A percentile compares a stretch with the other conserved stretches of the same genome.
Evolutionary conservation across 92 coral and sea anemone species (phyloP).

Genomic region (Meandrina meandrites): DNA sequence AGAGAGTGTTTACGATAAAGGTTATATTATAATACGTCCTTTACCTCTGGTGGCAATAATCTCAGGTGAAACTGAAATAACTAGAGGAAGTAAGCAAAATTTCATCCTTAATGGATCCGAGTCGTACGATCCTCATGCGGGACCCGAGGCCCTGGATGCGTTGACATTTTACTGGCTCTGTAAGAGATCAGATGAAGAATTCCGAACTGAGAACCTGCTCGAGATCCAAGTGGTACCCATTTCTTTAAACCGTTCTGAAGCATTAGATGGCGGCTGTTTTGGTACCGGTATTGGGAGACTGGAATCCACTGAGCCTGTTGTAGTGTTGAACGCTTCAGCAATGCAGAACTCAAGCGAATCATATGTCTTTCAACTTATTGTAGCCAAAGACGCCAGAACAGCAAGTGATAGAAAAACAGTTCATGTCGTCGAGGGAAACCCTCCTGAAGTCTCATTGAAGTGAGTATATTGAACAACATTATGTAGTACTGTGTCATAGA

Average conservation of each 20-base stretch:
- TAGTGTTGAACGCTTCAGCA: conserved; percentile 30
- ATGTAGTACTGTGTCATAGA: too few relatives aligned
- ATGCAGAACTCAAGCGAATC: conserved; percentile 17
- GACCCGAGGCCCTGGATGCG: conserved; percentile 17
- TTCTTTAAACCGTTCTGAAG: not conserved
- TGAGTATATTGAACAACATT: conserved; percentile 5
- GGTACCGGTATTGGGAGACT: conserved; percentile 53
- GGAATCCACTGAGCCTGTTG: conserved; percentile 10
- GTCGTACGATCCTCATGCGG: conserved; percentile 53
- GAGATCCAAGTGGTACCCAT: conserved; percentile 8
- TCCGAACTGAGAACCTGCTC: conserved; percentile 2
- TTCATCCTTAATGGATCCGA: conserved; percentile 40
- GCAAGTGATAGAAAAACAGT: conserved; percentile 32
- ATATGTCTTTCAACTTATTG: conserved; percentile 31
- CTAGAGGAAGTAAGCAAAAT: conserved; percentile 47
- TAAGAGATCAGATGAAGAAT: conserved; percentile 4
- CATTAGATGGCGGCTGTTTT: conserved; percentile 48
- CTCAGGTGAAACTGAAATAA: conserved; percentile 49
- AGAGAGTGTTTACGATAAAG: conserved; percentile 21
- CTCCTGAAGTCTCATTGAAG: conserved; percentile 47
- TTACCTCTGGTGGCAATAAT: conserved; percentile 42
- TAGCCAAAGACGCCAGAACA: conserved; percentile 44
- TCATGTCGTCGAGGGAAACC: conserved; percentile 51
- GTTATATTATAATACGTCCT: conserved; percentile 38
- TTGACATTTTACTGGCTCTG: conserved; percentile 35